phyloP scores from a whole-genome alignment of 2,113 vertebrate genomes.

The Hyla sarda region DNA sequence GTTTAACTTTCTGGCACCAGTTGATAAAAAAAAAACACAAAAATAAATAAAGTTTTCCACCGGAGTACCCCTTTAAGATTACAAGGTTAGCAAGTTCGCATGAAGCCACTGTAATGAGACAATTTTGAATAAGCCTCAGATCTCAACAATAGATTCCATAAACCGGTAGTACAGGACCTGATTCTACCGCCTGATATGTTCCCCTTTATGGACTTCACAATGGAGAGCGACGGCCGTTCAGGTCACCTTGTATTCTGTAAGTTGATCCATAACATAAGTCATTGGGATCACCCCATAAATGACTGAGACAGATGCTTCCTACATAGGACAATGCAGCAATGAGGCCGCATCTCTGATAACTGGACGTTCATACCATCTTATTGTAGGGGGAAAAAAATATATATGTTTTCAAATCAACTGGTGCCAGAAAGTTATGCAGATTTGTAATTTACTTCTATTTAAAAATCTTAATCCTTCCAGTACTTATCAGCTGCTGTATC shows the following conservation, averaged over 20 bases:
- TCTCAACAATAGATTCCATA: neutral
- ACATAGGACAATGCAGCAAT: neutral
- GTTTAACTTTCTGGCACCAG: too few relatives aligned
- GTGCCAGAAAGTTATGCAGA: too few relatives aligned
- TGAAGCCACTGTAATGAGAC: neutral
- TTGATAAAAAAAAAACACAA: neutral
- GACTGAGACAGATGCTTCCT: conserved; percentile 6
- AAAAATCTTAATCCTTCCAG: too few relatives aligned
- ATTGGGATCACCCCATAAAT: conserved; percentile 4
- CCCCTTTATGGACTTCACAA: neutral
- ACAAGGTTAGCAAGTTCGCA: neutral
- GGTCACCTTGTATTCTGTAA: conserved; percentile 19
- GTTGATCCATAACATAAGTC: neutral
- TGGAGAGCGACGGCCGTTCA: neutral
- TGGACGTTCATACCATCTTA: neutral
- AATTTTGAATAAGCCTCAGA: neutral
- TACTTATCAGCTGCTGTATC: too few relatives aligned
- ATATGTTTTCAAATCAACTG: too few relatives aligned
- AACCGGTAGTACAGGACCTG: neutral
- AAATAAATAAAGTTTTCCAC: too few relatives aligned
- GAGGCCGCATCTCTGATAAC: neutral
- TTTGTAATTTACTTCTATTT: too few relatives aligned
- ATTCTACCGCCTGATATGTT: neutral
- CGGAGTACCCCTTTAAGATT: neutral
- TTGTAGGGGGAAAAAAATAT: too few relatives aligned